Evolutionary conservation across 2,888 invertebrate genomes (phyloP).

Genomic region (Stomorhina lunata): DNA sequence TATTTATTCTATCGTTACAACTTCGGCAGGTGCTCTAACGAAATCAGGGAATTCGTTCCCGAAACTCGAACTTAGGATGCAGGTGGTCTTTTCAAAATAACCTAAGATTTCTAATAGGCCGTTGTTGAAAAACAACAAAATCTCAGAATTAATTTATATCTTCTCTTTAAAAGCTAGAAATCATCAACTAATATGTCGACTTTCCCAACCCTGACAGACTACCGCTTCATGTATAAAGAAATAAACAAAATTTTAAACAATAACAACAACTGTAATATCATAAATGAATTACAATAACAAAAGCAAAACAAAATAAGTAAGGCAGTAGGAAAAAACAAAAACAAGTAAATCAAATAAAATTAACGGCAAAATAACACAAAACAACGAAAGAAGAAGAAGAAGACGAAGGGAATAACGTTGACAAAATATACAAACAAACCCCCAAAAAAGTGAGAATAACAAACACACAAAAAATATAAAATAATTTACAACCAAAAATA

Average conservation of each 20-base stretch:
- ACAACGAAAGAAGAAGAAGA: background rate
- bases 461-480: slow-evolving; percentile 28
- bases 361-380: slow-evolving; percentile 25
- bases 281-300: background rate
- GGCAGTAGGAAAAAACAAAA: slow-evolving; percentile 28
- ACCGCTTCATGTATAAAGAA: no score
- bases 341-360: slow-evolving; percentile 48
- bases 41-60: no score
- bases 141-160: no score
- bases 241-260: background rate
- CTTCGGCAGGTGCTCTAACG: no score
- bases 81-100: no score
- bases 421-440: background rate
- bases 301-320: slow-evolving; percentile 11
- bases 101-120: background rate
- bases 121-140: background rate
- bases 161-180: no score
- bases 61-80: no score
- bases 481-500: slow-evolving; percentile 62
- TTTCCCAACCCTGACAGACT: no score
- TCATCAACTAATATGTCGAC: no score
- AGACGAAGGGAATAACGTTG: background rate
- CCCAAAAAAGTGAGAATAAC: slow-evolving; percentile 33
- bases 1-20: no score
- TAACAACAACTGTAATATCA: background rate